These are phyloP conservation scores for Champsocephalus esox DNA, from an alignment of 2,797 vertebrate species.

Conservation along the genomic window DNA sequence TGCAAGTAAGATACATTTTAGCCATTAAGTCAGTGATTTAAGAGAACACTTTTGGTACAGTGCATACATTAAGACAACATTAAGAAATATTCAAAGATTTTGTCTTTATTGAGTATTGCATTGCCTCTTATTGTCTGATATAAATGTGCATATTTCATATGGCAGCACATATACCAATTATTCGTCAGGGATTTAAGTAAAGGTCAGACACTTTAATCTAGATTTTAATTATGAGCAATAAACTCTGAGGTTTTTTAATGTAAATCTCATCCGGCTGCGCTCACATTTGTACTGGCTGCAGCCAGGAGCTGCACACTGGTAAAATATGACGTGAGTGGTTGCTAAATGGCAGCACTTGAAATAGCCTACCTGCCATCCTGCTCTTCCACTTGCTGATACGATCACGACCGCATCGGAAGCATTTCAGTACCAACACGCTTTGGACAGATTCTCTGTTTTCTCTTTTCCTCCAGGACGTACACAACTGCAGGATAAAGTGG, in stretches of 20 bases:
- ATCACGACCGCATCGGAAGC: slow-evolving; percentile 40
- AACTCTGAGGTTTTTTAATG: slow-evolving; percentile 20
- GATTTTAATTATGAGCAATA: too few relatives aligned
- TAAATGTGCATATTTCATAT: slow-evolving; percentile 5
- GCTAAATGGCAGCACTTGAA: slow-evolving; percentile 80
- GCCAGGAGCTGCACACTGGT: slow-evolving; percentile 58
- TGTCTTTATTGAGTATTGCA: neutral
- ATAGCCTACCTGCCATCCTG: slow-evolving; percentile 69
- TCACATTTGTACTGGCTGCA: slow-evolving; percentile 62
- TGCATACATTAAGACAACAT: neutral
- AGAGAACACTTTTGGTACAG: neutral
- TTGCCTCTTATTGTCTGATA: neutral
- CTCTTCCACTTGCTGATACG: slow-evolving; percentile 58
- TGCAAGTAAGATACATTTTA: neutral
- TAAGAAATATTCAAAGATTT: neutral
- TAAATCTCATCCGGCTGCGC: slow-evolving; percentile 53
- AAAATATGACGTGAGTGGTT: slow-evolving; percentile 74
- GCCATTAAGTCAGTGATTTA: neutral
- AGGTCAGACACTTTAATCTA: neutral
- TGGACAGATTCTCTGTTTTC: slow-evolving; percentile 54
- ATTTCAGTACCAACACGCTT: slow-evolving; percentile 57
- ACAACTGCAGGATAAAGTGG: neutral
- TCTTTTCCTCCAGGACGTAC: neutral
- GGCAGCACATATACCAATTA: neutral
- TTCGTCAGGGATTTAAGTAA: neutral